Base-by-base conservation (phyloP, 2,888 invertebrate species). In the Lydus trimaculatus region DNA sequence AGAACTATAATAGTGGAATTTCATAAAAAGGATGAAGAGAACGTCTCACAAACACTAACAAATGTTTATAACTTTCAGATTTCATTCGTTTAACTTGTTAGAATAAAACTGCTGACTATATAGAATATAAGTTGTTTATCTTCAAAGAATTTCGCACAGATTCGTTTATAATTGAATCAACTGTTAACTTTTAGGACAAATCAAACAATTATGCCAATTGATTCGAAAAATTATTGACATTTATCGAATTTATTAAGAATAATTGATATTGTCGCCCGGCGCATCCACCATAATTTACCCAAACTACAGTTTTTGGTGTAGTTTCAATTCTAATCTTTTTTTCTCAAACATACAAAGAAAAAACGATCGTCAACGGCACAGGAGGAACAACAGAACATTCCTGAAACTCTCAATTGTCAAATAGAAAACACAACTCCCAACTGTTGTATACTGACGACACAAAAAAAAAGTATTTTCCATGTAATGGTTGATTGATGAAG, bases 401-500 rank as follows among this genome's bases (percentile, higher is more conserved):
- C 28, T 7, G 28, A 28, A 56, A 28, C 15, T 25, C 15, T 28
- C 56, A 56, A 25, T 52, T 52, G 25, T 52, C 52, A 11, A 52
- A 52, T 9, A n/a, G n/a, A n/a, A 48, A 17, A 48, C 20, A 48
- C 25, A 25, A 52, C 25, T 23, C 25, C 13, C 23, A 25, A 28
- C 56, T 56, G 56, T 28, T 56, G 11, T 56, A n/a, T 56, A 28
- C n/a, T n/a, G 56, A 25, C 52, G 23, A 52, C 28, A 17, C 13
- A 4, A 2, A 23, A 52, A 56, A 56, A 63, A 70, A 62, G 67
- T 67, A 67, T 64, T 70, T 67, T 64, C 62, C 17, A 36, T 70
- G 70, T 70, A 56, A 11, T 23, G 23, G 67, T 56, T 70, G 70
- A 70, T 70, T 67, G 70, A 70, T 70, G 70, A 67, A 67, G 69